Evolutionary conservation across 2,888 invertebrate genomes (phyloP).

Genomic region (Melanophora roralis): DNA sequence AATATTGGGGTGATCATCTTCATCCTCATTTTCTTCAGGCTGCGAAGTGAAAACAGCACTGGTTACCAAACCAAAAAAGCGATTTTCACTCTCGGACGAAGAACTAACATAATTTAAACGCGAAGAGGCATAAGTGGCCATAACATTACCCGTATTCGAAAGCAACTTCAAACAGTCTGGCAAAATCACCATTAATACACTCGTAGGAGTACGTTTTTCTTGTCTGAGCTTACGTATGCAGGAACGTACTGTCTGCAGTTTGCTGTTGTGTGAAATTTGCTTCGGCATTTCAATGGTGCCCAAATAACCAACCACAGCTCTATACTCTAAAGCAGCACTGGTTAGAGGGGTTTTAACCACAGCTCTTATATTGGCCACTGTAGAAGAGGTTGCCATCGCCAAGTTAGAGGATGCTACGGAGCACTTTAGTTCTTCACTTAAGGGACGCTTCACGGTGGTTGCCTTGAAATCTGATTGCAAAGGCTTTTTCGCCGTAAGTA

Average conservation of each 20-base stretch:
- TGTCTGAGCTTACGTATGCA: conserved; percentile 93
- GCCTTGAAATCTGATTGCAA: neutral
- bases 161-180: conserved; percentile 88
- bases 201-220: conserved; percentile 90
- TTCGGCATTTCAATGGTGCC: conserved; percentile 98
- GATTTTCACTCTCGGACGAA: conserved; percentile 92
- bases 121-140: conserved; percentile 92
- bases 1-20: conserved; percentile 49
- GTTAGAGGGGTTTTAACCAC: conserved; percentile 76
- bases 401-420: conserved; percentile 57
- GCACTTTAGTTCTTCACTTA: conserved; percentile 71
- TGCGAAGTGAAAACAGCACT: conserved; percentile 82
- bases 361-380: conserved; percentile 77
- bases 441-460: conserved; percentile 65
- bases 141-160: conserved; percentile 85
- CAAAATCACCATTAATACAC: conserved; percentile 90
- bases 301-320: conserved; percentile 94
- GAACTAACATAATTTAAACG: conserved; percentile 93
- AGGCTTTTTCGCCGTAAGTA: conserved; percentile 28
- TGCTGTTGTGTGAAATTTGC: conserved; percentile 85
- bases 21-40: conserved; percentile 75
- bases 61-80: conserved; percentile 95
- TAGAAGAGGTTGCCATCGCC: conserved; percentile 70
- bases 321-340: conserved; percentile 82
- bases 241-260: conserved; percentile 87